Evolutionary conservation across 2,888 invertebrate species (phyloP).

Genomic region (Oxyteleia sp.): DNA sequence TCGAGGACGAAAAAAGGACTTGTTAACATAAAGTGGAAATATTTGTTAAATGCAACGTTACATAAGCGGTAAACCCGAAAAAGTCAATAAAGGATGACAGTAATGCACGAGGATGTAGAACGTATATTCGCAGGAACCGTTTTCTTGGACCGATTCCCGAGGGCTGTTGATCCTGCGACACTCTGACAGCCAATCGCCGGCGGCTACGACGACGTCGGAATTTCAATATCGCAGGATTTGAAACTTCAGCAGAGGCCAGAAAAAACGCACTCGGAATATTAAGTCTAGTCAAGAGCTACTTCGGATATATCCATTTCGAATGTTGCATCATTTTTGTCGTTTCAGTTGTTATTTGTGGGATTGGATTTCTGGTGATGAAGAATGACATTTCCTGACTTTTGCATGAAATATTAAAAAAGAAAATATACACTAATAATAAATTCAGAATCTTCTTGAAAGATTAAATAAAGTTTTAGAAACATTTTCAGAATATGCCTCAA

Average conservation of each 20-base stretch:
- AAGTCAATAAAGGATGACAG: constrained; percentile 61
- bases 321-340: constrained; percentile 8
- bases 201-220: constrained; percentile 51
- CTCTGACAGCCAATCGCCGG: constrained; percentile 66
- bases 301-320: neutral
- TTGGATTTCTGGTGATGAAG: neutral
- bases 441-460: too few relatives aligned
- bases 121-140: constrained; percentile 23
- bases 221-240: constrained; percentile 67
- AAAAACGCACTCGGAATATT: constrained; percentile 45
- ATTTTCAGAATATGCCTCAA: too few relatives aligned
- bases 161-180: constrained; percentile 74
- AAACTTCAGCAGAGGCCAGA: constrained; percentile 39
- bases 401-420: too few relatives aligned
- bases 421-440: too few relatives aligned
- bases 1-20: neutral
- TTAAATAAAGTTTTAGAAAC: too few relatives aligned
- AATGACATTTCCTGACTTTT: too few relatives aligned
- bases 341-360: constrained; percentile 1
- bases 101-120: constrained; percentile 4
- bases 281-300: constrained; percentile 13
- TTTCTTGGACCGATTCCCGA: constrained; percentile 68
- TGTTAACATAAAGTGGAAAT: constrained; percentile 7
- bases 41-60: constrained; percentile 16
- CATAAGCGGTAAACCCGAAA: constrained; percentile 28